Conservation (phyloP, 2,888 invertebrate genomes). For the Chirona hameri region DNA sequence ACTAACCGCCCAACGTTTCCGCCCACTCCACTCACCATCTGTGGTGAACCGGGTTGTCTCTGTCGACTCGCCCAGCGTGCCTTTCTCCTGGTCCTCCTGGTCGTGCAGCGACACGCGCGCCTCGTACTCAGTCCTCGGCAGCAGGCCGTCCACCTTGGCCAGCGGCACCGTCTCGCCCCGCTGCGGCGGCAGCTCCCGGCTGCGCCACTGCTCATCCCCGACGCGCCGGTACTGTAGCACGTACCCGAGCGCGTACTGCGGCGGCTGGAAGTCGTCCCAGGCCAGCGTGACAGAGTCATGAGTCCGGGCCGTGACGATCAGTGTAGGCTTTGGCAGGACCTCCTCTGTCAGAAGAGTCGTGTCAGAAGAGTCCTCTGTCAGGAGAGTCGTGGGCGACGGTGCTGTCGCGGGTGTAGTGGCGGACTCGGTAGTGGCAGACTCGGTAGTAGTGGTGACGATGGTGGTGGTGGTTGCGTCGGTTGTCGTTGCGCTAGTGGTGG, state of each 20-base stretch:
- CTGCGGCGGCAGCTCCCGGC: not conserved
- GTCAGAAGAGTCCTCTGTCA: too few relatives aligned
- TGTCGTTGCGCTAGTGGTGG: not conserved
- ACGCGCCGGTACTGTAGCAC: constrained; percentile 42
- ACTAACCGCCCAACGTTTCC: too few relatives aligned
- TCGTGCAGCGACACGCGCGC: constrained; percentile 43
- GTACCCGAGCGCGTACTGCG: constrained; percentile 42
- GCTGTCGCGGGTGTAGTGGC: not conserved
- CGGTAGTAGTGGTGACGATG: not conserved
- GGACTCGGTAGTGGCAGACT: not conserved
- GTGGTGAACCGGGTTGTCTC: constrained; percentile 43
- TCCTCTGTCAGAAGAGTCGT: not conserved
- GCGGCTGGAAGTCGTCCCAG: constrained; percentile 45
- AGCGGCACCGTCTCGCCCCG: constrained; percentile 35
- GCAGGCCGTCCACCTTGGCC: constrained; percentile 35
- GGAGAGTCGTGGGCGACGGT: not conserved
- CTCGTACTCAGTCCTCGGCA: constrained; percentile 38
- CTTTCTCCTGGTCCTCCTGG: constrained; percentile 38
- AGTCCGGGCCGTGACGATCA: constrained; percentile 43
- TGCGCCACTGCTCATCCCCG: constrained; percentile 8
- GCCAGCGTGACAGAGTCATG: constrained; percentile 43
- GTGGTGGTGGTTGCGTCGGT: not conserved
- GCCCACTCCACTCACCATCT: constrained; percentile 40
- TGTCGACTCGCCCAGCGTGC: constrained; percentile 40
- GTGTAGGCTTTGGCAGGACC: constrained; percentile 40